Evolutionary conservation across 2,113 vertebrate species (phyloP), one percentile per base, ranked within the genome.

Genomic region (Noturus placidus): DNA sequence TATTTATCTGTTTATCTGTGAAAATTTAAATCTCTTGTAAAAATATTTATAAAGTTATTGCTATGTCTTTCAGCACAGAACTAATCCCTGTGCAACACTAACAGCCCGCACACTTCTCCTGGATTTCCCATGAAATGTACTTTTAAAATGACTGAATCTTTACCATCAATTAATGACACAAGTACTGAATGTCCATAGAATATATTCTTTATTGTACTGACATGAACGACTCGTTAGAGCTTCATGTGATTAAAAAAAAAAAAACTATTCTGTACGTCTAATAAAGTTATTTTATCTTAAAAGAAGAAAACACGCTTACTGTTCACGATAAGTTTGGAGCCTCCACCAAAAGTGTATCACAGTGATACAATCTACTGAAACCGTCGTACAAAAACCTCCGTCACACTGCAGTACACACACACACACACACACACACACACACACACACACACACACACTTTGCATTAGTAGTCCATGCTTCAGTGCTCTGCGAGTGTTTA

Each of bases 361-460:
- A 83, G 82, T 52, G 42, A 83, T 69, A 50, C 42, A 52, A 52
- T 69, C 42, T 67, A 69, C 52, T 69, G 61, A 83, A 52, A 20
- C 35, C 35, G 3, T 65, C 35, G 13, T 82, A 82, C 81, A 82
- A 82, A 82, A 82, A 82, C 81, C 57, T 83, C 38, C 2, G 8
- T 69, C 25, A 80, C 79, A 14, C 52, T 38, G 4, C 65, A 42
- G 8, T 35, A 7, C 17, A n/a, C 54, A 76, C 54, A 87, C 56
- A 83, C 86, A 77, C 69, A 77, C 79, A 82, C 86, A 81, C 85
- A 82, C 86, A 86, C 42, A 80, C 85, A 81, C 76, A 38, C 38
- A 38, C 38, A 38, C 38, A 38, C 38, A 38, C 38, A 38, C 38
- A 38, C 38, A 38, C 38, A 38, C 38, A 38, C 38, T 38, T 38